Percentiles rank a stretch among this genome's conserved stretches.
phyloP scores from a whole-genome alignment of 2,888 invertebrate genomes.

The Sinelater perroti region DNA sequence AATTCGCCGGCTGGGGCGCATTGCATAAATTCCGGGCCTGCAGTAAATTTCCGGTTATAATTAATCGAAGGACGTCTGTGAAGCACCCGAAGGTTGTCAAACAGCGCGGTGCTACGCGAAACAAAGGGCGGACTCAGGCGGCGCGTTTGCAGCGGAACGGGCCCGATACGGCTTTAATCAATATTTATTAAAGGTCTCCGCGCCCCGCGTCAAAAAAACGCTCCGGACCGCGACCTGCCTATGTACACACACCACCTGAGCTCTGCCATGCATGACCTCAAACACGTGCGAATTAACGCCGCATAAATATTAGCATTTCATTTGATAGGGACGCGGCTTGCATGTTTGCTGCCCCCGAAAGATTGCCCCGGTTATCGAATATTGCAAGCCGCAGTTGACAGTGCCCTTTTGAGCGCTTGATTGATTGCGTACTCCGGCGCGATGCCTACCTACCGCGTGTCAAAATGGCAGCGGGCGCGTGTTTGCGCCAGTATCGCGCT shows the following conservation, averaged over 20 bases:
- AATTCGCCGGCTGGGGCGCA: conserved; percentile 23
- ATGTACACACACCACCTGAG: conserved; percentile 20
- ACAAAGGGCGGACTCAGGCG: too few relatives aligned
- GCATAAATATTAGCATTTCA: conserved; percentile 27
- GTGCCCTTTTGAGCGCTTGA: neutral
- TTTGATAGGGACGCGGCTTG: conserved; percentile 21
- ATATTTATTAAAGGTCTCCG: conserved; percentile 23
- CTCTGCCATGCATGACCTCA: conserved; percentile 13
- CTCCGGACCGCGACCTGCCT: conserved; percentile 17
- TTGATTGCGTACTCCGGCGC: too few relatives aligned
- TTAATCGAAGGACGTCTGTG: conserved; percentile 25
- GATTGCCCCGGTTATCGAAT: conserved; percentile 14
- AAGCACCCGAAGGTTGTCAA: conserved; percentile 20
- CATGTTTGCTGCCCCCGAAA: conserved; percentile 18
- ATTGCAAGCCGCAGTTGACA: conserved; percentile 4
- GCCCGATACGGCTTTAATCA: conserved; percentile 28
- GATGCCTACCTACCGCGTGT: too few relatives aligned
- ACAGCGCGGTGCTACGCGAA: conserved; percentile 22
- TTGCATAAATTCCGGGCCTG: conserved; percentile 21
- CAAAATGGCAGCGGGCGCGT: too few relatives aligned
- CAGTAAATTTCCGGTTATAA: conserved; percentile 26
- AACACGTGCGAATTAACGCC: conserved; percentile 18
- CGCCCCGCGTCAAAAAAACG: conserved; percentile 16
- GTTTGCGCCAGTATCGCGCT: too few relatives aligned
- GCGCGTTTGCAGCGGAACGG: conserved; percentile 18